A percentile compares a stretch with the other conserved stretches of the same genome.
Evolutionary conservation across 2,797 vertebrate genomes (phyloP).

Genomic region (Tragelaphus oryx): DNA sequence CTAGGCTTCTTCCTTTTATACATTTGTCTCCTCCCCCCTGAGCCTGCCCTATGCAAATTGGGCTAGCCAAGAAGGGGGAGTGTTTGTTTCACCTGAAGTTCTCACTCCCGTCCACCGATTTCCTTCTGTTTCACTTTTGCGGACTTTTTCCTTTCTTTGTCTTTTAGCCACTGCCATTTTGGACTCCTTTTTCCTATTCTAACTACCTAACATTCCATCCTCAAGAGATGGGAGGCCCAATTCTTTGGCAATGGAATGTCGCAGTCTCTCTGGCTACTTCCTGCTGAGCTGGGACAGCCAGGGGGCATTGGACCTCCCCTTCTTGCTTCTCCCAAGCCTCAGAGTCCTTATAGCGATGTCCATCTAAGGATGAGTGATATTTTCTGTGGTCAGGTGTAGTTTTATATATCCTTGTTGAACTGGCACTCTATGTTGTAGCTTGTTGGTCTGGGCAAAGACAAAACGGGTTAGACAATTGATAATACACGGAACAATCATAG

Average conservation of each 20-base stretch:
- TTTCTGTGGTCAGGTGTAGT: not conserved
- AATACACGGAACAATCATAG: not conserved
- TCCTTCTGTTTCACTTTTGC: not conserved
- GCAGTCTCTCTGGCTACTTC: not conserved
- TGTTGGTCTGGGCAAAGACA: not conserved
- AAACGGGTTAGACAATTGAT: not conserved
- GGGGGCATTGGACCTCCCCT: not conserved
- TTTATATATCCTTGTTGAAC: not conserved
- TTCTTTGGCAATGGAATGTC: not conserved
- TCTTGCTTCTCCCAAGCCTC: not conserved
- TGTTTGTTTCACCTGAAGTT: not conserved
- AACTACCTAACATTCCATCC: not conserved
- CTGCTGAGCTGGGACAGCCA: not conserved
- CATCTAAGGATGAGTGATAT: not conserved
- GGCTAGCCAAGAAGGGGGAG: not conserved
- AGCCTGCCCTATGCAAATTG: not conserved
- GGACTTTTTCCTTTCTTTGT: not conserved
- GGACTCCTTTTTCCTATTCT: not conserved
- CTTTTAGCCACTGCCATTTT: not conserved
- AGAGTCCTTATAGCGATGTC: not conserved
- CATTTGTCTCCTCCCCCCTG: not conserved
- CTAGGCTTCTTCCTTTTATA: not conserved
- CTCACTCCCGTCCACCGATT: accelerated
- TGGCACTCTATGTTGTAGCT: not conserved
- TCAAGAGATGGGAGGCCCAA: not conserved